phyloP scores from a whole-genome alignment of 2,797 vertebrate genomes.

The Anniella stebbinsi region DNA sequence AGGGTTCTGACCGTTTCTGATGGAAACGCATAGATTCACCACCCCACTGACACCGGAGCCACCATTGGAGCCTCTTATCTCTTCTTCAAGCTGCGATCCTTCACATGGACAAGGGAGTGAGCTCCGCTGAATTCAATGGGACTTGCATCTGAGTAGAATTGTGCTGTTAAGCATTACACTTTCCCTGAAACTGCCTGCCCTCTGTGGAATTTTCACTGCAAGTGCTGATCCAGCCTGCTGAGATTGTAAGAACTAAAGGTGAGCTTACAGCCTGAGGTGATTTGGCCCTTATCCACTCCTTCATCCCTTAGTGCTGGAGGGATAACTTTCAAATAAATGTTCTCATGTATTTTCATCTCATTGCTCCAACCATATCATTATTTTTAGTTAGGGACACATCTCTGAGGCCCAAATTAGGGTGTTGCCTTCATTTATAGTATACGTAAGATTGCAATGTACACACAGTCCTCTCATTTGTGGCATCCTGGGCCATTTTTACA shows the following conservation, averaged over 20 bases:
- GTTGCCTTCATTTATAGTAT: constrained; percentile 55
- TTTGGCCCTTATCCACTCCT: constrained; percentile 30
- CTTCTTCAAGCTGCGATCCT: background rate
- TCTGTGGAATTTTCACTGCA: background rate
- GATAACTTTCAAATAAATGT: constrained; percentile 42
- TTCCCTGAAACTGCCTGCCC: background rate
- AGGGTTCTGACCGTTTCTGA: too few relatives aligned
- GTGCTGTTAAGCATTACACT: background rate
- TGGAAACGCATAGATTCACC: too few relatives aligned
- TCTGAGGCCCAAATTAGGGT: constrained; percentile 59
- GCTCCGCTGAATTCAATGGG: background rate
- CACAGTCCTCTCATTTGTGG: constrained; percentile 45
- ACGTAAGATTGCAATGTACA: constrained; percentile 55
- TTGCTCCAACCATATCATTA: constrained; percentile 50
- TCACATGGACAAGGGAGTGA: background rate
- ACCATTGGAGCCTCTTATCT: background rate
- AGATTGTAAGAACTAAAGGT: background rate
- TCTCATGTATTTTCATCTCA: constrained; percentile 62
- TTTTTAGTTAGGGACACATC: constrained; percentile 27
- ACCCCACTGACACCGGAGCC: too few relatives aligned
- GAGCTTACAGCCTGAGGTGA: background rate
- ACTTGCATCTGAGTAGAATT: background rate
- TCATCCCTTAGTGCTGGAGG: constrained; percentile 34
- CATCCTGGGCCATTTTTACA: too few relatives aligned
- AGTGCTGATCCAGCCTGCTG: background rate